Evolutionary conservation across 2,113 vertebrate species (phyloP).

Genomic region (Tylochromis polylepis): DNA sequence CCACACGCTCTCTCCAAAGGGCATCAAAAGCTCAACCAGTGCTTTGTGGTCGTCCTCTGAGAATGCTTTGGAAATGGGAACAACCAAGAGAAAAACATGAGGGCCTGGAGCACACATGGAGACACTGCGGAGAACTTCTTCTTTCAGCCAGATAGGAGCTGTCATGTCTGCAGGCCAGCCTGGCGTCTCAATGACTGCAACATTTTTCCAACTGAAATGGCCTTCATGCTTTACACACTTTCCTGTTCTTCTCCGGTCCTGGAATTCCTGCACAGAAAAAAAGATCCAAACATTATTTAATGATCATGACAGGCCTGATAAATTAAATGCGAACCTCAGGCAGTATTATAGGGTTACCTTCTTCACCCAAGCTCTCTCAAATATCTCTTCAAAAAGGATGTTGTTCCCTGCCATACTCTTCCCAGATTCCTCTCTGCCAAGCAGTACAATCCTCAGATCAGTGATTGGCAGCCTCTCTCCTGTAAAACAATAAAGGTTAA

Average conservation of each 20-base stretch:
- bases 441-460: not conserved
- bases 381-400: not conserved
- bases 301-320: not conserved
- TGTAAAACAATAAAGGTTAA: not conserved
- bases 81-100: conserved; percentile 1
- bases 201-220: accelerated
- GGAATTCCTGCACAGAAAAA: not conserved
- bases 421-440: not conserved
- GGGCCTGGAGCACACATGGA: not conserved
- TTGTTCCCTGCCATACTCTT: not conserved
- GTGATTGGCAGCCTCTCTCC: not conserved
- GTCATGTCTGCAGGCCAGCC: not conserved
- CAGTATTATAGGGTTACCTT: not conserved
- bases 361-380: not conserved
- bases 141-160: not conserved
- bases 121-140: not conserved
- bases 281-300: not conserved
- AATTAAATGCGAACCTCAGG: no score
- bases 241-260: not conserved
- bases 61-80: not conserved
- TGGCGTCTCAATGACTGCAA: not conserved
- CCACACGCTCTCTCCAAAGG: not conserved
- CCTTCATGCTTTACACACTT: not conserved
- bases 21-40: not conserved
- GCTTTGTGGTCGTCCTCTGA: not conserved